A percentile compares a stretch with the other conserved stretches of the same genome.
These are phyloP conservation scores for Xiphophorus birchmanni DNA, from an alignment of 2,797 vertebrate species.

Conservation along the genomic window DNA sequence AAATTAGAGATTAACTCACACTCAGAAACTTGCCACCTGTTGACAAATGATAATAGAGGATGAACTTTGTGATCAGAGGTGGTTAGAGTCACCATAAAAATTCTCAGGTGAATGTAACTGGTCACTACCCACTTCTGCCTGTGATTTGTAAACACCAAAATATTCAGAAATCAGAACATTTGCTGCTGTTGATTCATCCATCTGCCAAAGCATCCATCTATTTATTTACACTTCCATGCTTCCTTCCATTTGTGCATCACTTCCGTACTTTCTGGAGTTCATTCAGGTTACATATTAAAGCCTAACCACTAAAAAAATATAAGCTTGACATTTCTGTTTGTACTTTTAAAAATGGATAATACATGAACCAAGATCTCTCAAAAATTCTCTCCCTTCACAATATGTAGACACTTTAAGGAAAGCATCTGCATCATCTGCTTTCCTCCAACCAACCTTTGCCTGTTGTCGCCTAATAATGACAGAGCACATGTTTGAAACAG, in stretches of 20 bases:
- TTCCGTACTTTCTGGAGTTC: neutral
- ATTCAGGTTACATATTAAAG: neutral
- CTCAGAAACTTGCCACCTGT: neutral
- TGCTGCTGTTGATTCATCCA: neutral
- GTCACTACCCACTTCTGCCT: neutral
- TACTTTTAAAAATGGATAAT: neutral
- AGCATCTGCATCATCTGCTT: neutral
- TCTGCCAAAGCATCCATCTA: neutral
- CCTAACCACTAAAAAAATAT: neutral
- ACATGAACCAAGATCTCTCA: neutral
- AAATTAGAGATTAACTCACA: neutral
- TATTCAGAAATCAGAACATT: neutral
- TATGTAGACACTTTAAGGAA: neutral
- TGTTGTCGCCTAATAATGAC: conserved; percentile 76
- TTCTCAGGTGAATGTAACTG: neutral
- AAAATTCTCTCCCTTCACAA: neutral
- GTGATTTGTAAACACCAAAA: neutral
- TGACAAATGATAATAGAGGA: neutral
- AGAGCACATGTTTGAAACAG: conserved; percentile 55
- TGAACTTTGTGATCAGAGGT: neutral
- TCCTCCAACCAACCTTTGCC: conserved; percentile 46
- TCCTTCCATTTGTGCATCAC: neutral
- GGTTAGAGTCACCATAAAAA: neutral
- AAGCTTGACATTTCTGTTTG: neutral
- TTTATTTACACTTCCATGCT: neutral